Evolutionary conservation across 2,888 invertebrate genomes (phyloP).

Genomic region (Plagodis pulveraria): DNA sequence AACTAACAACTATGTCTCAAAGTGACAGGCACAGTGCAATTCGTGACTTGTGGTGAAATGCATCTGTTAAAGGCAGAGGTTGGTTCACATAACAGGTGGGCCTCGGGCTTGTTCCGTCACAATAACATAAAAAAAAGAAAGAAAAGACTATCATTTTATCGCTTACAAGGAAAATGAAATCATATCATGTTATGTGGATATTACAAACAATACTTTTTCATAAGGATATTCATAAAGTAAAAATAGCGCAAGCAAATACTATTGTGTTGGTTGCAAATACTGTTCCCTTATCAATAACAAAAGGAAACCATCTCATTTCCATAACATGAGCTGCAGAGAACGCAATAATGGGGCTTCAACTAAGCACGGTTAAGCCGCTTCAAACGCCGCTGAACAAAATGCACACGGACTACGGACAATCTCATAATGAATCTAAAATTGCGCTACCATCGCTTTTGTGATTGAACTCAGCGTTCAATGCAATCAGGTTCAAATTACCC

Average conservation of each 20-base stretch:
- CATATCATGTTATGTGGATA: too few relatives aligned
- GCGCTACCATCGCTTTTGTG: slow-evolving; percentile 29
- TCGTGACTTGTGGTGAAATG: too few relatives aligned
- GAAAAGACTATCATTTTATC: too few relatives aligned
- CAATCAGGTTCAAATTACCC: slow-evolving; percentile 37
- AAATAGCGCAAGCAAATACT: slow-evolving; percentile 5
- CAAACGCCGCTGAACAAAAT: slow-evolving; percentile 26
- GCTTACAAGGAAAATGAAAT: too few relatives aligned
- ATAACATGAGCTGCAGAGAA: slow-evolving; percentile 8
- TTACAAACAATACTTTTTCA: too few relatives aligned
- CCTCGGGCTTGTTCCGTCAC: too few relatives aligned
- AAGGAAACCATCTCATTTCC: slow-evolving; percentile 3
- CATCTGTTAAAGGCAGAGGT: too few relatives aligned
- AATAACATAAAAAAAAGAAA: too few relatives aligned
- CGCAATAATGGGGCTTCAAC: slow-evolving; percentile 26
- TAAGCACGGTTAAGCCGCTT: slow-evolving; percentile 28
- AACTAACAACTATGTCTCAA: too few relatives aligned
- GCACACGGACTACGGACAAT: slow-evolving; percentile 22
- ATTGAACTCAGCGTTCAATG: slow-evolving; percentile 32
- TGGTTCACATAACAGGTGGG: too few relatives aligned
- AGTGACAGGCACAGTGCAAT: too few relatives aligned
- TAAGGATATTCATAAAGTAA: slow-evolving; percentile 4
- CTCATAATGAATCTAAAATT: slow-evolving; percentile 42
- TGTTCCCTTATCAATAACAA: slow-evolving; percentile 5
- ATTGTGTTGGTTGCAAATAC: too few relatives aligned